Percentiles rank a stretch among this genome's conserved stretches.
phyloP scores from a whole-genome alignment of 1,140 invertebrate genomes.

The Cherax destructor region DNA sequence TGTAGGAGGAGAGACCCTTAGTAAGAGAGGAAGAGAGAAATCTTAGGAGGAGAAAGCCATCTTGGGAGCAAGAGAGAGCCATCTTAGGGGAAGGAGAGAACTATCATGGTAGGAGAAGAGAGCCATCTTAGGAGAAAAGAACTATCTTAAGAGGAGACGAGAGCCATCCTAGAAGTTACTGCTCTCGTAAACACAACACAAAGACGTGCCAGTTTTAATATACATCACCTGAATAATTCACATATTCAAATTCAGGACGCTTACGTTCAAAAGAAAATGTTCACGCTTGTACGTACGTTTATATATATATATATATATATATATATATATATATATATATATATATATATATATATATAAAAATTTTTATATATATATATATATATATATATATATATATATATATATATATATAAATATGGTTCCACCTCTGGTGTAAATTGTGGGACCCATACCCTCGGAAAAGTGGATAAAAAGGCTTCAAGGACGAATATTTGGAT shows the following conservation, averaged over 20 bases:
- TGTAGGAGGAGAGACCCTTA: not conserved
- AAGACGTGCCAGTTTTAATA: not conserved
- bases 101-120: not conserved
- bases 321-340: too few relatives aligned
- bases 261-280: not conserved
- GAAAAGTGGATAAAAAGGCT: too few relatives aligned
- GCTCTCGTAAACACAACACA: not conserved
- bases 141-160: too few relatives aligned
- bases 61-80: not conserved
- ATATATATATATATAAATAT: too few relatives aligned
- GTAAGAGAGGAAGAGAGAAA: not conserved
- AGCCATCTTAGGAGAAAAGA: not conserved
- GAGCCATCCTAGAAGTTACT: not conserved
- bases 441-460: too few relatives aligned
- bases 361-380: too few relatives aligned
- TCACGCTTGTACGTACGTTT: not conserved
- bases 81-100: not conserved
- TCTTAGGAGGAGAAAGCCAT: too few relatives aligned
- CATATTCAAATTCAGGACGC: not conserved
- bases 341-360: too few relatives aligned
- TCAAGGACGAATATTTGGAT: too few relatives aligned
- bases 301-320: too few relatives aligned
- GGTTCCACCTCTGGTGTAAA: too few relatives aligned
- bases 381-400: too few relatives aligned
- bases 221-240: not conserved